These are phyloP conservation scores for Conops quadrifasciatus DNA, from an alignment of 2,888 invertebrate species.

Conservation along the genomic window DNA sequence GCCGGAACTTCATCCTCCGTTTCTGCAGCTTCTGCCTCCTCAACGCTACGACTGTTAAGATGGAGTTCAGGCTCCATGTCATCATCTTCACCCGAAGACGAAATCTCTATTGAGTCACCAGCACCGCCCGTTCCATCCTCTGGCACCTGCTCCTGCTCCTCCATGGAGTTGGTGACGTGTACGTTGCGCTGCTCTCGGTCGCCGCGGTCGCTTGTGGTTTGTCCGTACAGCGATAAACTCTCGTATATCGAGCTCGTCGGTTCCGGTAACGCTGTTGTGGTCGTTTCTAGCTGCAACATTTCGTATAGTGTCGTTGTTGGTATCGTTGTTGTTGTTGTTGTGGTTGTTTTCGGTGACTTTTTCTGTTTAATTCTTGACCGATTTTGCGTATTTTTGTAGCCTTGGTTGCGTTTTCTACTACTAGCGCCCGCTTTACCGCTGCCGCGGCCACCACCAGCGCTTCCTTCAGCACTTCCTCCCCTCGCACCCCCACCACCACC, in stretches of 20 bases:
- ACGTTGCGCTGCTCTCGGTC: conserved; percentile 57
- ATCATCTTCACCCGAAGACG: conserved; percentile 33
- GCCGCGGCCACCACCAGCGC: conserved; percentile 39
- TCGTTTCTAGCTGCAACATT: conserved; percentile 23
- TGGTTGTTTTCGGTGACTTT: conserved; percentile 27
- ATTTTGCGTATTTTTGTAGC: conserved; percentile 40
- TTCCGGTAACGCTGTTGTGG: conserved; percentile 43
- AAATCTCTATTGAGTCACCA: conserved; percentile 5
- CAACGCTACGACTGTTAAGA: conserved; percentile 26
- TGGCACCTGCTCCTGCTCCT: conserved; percentile 34
- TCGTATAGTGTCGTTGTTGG: conserved; percentile 42
- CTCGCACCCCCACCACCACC: conserved; percentile 42
- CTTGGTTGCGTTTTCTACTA: conserved; percentile 47
- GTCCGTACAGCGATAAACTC: conserved; percentile 44
- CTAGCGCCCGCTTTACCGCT: conserved; percentile 31
- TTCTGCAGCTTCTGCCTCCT: conserved; percentile 36
- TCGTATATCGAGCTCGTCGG: conserved; percentile 46
- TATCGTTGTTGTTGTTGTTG: conserved; percentile 37
- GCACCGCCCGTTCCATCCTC: neutral
- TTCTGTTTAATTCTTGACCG: conserved; percentile 36
- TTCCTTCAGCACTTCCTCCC: conserved; percentile 30
- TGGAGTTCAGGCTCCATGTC: conserved; percentile 45
- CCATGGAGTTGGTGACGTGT: conserved; percentile 49
- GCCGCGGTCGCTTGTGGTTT: conserved; percentile 58
- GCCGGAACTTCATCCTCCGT: conserved; percentile 37